A percentile compares a stretch with the other conserved stretches of the same genome.
Conservation (phyloP, 2,888 invertebrate species). For the Galeopsomyia nigrocyanea region DNA sequence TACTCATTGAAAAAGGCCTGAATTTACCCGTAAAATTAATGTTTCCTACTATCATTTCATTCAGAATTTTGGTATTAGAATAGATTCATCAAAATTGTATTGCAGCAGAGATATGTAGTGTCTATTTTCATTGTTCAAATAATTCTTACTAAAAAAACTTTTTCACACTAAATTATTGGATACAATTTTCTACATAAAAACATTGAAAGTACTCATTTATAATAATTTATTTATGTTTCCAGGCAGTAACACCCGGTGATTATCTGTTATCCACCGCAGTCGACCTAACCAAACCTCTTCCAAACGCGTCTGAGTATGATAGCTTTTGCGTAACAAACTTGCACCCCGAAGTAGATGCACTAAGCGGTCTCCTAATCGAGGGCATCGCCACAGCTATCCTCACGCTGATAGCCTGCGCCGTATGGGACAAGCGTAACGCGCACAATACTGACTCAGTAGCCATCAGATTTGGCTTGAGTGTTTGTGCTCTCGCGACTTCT, state of each 20-base stretch:
- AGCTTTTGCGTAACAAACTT: conserved; percentile 64
- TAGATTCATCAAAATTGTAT: too few species aligned
- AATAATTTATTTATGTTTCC: conserved; percentile 5
- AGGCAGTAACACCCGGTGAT: conserved; percentile 62
- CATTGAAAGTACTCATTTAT: too few species aligned
- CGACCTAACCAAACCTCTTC: not conserved
- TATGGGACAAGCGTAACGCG: conserved; percentile 67
- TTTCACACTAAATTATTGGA: too few species aligned
- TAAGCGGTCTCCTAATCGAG: conserved; percentile 66
- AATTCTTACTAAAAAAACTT: too few species aligned
- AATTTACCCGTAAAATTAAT: too few species aligned
- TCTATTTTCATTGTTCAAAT: too few species aligned
- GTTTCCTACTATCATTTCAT: too few species aligned
- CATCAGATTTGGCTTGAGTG: conserved; percentile 67
- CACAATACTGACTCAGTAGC: conserved; percentile 65
- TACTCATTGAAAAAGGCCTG: too few species aligned
- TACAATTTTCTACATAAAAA: too few species aligned
- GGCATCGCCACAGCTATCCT: conserved; percentile 64
- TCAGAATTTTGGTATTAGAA: too few species aligned
- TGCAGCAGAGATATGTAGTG: too few species aligned
- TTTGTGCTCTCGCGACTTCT: conserved; percentile 64
- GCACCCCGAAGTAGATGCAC: conserved; percentile 53
- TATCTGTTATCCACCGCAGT: conserved; percentile 47
- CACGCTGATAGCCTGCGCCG: conserved; percentile 65
- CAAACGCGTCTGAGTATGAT: too few species aligned